These are phyloP conservation scores for Dryomyza anilis DNA, from an alignment of 2,888 invertebrate species.

Conservation along the genomic window DNA sequence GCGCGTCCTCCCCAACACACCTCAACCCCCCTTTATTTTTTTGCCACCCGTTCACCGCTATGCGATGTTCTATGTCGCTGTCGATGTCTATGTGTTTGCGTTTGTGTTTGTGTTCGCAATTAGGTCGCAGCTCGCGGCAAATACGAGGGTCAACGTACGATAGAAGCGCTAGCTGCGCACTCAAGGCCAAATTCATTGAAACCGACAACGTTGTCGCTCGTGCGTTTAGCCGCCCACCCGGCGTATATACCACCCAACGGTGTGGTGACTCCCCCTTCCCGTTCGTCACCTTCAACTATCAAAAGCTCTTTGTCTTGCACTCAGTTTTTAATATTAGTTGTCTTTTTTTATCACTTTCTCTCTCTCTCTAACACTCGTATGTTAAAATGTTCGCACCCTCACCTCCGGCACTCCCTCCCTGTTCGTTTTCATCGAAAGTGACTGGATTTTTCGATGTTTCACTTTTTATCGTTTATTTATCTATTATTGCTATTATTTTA, in stretches of 20 bases:
- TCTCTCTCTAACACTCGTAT: neutral
- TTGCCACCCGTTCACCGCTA: neutral
- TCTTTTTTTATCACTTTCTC: neutral
- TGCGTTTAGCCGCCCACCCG: neutral
- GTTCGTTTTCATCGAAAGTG: too few relatives aligned
- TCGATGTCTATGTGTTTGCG: neutral
- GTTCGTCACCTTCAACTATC: neutral
- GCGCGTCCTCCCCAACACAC: neutral
- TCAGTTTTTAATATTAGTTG: neutral
- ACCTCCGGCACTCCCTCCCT: neutral
- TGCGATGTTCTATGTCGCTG: neutral
- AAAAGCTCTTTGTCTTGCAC: neutral
- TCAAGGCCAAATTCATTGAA: conserved; percentile 56
- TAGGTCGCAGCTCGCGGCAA: conserved; percentile 13
- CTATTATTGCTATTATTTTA: too few relatives aligned
- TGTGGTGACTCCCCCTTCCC: neutral
- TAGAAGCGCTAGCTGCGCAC: conserved; percentile 40
- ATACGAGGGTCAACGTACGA: conserved; percentile 38
- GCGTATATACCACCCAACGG: neutral
- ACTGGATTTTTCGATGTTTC: too few relatives aligned
- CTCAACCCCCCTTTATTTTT: too few relatives aligned
- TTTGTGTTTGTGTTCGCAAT: conserved; percentile 13
- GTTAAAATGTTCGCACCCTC: neutral
- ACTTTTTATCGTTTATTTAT: too few relatives aligned
- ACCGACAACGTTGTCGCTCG: conserved; percentile 11